Conservation (phyloP, 2,113 vertebrate genomes). For the Capreolus pygargus region DNA sequence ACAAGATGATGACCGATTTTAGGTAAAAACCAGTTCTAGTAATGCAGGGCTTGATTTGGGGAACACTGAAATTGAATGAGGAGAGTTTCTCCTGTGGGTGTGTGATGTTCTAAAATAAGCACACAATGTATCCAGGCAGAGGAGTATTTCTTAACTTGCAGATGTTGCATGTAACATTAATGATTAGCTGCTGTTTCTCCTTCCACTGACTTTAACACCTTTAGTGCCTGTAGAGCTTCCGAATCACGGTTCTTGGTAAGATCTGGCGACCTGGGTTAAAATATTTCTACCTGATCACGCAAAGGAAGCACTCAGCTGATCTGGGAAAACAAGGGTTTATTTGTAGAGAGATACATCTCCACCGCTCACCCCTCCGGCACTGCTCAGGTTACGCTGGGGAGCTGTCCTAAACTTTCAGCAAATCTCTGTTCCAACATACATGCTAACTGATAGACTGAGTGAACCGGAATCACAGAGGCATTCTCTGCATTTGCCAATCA, state of each 20-base stretch:
- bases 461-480: background rate
- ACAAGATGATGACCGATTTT: background rate
- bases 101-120: background rate
- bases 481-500: background rate
- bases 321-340: background rate
- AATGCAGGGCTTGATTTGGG: background rate
- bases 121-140: background rate
- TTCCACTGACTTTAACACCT: background rate
- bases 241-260: background rate
- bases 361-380: background rate
- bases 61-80: background rate
- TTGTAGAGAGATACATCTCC: background rate
- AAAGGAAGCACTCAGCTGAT: background rate
- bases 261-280: background rate
- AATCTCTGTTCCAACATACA: conserved; percentile 21
- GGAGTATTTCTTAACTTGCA: background rate
- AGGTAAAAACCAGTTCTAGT: background rate
- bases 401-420: conserved; percentile 81
- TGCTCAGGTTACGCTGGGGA: conserved; percentile 42
- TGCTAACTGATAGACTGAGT: background rate
- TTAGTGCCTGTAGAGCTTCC: background rate
- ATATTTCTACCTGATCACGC: background rate
- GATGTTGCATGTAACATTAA: background rate
- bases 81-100: background rate
- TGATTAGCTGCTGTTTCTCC: background rate